Base-by-base conservation (phyloP, 2,113 vertebrate genomes). In the Atlantisia rogersi region DNA sequence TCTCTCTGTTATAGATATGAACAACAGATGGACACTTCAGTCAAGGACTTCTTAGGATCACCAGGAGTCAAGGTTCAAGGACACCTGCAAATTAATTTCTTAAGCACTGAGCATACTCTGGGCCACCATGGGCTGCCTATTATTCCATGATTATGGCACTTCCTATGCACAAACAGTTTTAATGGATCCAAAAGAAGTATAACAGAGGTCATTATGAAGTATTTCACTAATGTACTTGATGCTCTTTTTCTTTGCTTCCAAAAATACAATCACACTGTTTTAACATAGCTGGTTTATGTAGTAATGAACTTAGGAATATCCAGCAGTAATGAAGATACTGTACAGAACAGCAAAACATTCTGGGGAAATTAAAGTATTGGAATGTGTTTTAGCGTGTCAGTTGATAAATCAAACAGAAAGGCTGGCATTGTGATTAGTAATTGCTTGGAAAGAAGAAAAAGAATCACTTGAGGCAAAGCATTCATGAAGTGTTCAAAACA, bases 181-280 rank as follows among this genome's bases (percentile, higher is more conserved):
- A 95, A 93, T 82, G 73, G 84, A 91, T 82, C 68, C 62, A 55
- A 65, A 94, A 95, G 73, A 55, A 92, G 82, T 31, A 24, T 55
- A 94, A 82, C 86, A 94, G 90, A 89, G 80, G 90, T 96, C 92
- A 92, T 56, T 62, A 20, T 32, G 35, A 95, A 94, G 46, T 81
- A 96, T 94, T 93, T 77, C 84, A 24, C 74, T 92, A 84, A 79
- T 84, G 94, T 50, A 93, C 70, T 91, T 35, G 50, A 69, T 53
- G 70, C 44, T 81, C 64, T 60, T 94, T 67, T 65, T 58, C 91
- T 84, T 48, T 59, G 70, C 79, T 96, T 96, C 92, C 81, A 94
- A 96, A 97, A 97, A 96, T 95, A 96, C 63, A 86, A 31, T 50
- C 78, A 22, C n/a, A 32, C 58, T 79, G 32, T 92, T 94, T 95